Evolutionary conservation across 1,140 invertebrate species (phyloP).

Genomic region (honey bee (Apis mellifera)): DNA sequence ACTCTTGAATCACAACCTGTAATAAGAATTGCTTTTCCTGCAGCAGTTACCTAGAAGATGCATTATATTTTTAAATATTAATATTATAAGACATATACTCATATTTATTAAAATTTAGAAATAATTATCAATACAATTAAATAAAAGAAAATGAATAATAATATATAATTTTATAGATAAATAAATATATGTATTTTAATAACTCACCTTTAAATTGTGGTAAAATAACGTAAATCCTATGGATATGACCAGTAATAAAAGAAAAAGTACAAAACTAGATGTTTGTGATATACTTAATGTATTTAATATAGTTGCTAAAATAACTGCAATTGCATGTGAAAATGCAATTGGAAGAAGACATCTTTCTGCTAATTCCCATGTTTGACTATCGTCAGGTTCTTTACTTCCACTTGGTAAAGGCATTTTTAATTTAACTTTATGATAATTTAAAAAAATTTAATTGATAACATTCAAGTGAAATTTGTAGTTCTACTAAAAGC

Average conservation of each 20-base stretch:
- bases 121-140: not conserved
- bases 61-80: conserved; percentile 6
- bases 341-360: conserved; percentile 89
- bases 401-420: conserved; percentile 68
- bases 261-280: conserved; percentile 88
- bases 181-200: not conserved
- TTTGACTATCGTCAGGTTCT: conserved; percentile 77
- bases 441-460: conserved; percentile 64
- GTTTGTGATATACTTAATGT: conserved; percentile 87
- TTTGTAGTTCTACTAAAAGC: conserved; percentile 69
- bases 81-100: conserved; percentile 5
- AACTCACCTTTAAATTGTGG: conserved; percentile 89
- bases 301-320: conserved; percentile 87
- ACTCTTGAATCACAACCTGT: conserved; percentile 92
- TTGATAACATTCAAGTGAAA: conserved; percentile 68
- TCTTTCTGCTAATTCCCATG: conserved; percentile 90
- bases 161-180: not conserved
- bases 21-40: conserved; percentile 90
- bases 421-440: conserved; percentile 61
- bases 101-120: conserved; percentile 15
- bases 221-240: conserved; percentile 89
- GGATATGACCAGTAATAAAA: conserved; percentile 87
- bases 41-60: conserved; percentile 85
- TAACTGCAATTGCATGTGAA: conserved; percentile 88
- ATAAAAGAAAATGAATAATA: not conserved